phyloP scores from a whole-genome alignment of 2,113 vertebrate species.

The Chaetodon trifascialis region DNA sequence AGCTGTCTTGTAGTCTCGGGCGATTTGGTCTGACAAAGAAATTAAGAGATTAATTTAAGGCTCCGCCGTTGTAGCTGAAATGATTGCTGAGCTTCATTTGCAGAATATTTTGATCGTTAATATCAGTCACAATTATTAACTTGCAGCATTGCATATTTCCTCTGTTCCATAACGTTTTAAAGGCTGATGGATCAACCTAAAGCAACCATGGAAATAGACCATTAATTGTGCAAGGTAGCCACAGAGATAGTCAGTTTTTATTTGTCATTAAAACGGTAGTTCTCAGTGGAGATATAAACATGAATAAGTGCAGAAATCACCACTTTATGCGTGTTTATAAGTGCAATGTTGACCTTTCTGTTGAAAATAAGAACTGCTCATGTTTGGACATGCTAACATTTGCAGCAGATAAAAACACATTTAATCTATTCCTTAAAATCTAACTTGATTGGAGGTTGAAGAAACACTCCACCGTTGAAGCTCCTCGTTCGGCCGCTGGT shows the following conservation, averaged over 20 bases:
- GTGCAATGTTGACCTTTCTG: no score
- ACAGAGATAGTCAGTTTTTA: not conserved
- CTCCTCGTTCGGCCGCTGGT: no score
- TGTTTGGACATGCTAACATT: no score
- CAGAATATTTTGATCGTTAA: not conserved
- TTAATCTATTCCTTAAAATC: no score
- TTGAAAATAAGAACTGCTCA: not conserved
- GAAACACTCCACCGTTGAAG: no score
- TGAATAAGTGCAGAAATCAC: no score
- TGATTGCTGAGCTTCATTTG: not conserved
- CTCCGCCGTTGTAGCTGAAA: not conserved
- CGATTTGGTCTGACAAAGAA: conserved; percentile 36
- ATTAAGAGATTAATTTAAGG: conserved; percentile 29
- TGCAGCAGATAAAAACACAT: no score
- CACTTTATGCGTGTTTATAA: no score
- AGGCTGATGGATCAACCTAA: not conserved
- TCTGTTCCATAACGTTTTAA: not conserved
- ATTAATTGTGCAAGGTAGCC: not conserved
- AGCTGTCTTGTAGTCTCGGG: conserved; percentile 8
- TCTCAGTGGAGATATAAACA: not conserved
- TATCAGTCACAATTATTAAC: conserved; percentile 21
- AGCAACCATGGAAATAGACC: not conserved
- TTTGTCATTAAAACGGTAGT: not conserved
- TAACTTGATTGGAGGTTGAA: no score
- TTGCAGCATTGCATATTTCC: not conserved